Conservation (phyloP, 2,113 vertebrate species). For the Rhinogobius similis region DNA sequence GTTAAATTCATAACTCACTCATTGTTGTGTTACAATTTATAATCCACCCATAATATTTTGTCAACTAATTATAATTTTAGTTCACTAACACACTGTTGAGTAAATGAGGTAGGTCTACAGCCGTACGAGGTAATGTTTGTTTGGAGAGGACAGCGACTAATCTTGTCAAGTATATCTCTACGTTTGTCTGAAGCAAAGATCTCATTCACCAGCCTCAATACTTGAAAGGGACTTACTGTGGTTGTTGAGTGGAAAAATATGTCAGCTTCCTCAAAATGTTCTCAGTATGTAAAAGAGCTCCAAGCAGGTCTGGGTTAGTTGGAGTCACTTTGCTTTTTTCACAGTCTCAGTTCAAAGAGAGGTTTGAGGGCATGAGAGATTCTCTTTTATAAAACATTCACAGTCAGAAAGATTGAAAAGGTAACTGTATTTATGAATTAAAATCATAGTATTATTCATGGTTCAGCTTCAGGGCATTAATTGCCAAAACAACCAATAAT, state of each 20-base stretch:
- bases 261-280: constrained; percentile 35
- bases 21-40: no score
- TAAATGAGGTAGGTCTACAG: neutral
- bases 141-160: constrained; percentile 40
- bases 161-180: constrained; percentile 47
- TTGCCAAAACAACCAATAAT: constrained; percentile 24
- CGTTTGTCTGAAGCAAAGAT: constrained; percentile 38
- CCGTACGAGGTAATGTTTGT: neutral
- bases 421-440: constrained; percentile 31
- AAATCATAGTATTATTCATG: constrained; percentile 10
- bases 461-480: constrained; percentile 12
- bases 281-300: constrained; percentile 9
- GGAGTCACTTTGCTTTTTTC: constrained; percentile 25
- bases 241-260: constrained; percentile 50
- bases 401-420: constrained; percentile 37
- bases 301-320: constrained; percentile 29
- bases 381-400: constrained; percentile 49
- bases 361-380: constrained; percentile 31
- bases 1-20: neutral
- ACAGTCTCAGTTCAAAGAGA: constrained; percentile 38
- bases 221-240: constrained; percentile 54
- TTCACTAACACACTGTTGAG: neutral
- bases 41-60: no score
- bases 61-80: neutral
- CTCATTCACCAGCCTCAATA: constrained; percentile 54